Conservation (phyloP, 2,113 vertebrate genomes). For the Gopherus evgoodei region DNA sequence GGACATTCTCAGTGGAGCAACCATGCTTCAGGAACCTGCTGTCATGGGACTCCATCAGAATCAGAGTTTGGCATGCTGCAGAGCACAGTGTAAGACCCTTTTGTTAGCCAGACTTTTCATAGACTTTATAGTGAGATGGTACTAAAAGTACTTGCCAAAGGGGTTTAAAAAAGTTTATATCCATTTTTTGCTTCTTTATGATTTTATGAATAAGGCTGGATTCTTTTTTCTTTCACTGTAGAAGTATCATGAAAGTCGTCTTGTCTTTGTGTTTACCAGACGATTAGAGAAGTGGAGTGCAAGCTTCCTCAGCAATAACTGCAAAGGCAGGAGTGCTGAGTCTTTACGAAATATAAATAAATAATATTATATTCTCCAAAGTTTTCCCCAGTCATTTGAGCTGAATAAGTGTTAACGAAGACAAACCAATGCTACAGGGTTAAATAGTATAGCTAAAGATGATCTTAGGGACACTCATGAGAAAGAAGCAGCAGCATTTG, state of each 20-base stretch:
- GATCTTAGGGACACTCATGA: neutral
- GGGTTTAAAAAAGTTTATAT: neutral
- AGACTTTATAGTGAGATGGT: neutral
- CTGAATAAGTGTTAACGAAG: neutral
- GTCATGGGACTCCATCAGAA: neutral
- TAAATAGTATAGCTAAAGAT: neutral
- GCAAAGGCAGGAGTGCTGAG: neutral
- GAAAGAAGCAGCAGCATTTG: neutral
- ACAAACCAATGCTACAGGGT: neutral
- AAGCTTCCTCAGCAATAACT: neutral
- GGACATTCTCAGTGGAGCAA: neutral
- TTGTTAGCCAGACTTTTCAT: neutral
- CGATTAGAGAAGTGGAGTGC: neutral
- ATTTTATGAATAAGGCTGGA: neutral
- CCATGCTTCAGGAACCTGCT: neutral
- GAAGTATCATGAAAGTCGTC: neutral
- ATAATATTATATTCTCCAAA: neutral
- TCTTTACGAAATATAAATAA: neutral
- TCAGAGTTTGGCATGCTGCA: neutral
- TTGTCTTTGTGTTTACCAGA: neutral
- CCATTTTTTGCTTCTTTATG: neutral
- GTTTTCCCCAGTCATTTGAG: neutral
- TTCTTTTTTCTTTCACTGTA: neutral
- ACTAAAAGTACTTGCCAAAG: neutral
- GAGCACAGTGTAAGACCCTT: neutral